Evolutionary conservation across 2,113 vertebrate species (phyloP).

Genomic region (Sialia sialis): DNA sequence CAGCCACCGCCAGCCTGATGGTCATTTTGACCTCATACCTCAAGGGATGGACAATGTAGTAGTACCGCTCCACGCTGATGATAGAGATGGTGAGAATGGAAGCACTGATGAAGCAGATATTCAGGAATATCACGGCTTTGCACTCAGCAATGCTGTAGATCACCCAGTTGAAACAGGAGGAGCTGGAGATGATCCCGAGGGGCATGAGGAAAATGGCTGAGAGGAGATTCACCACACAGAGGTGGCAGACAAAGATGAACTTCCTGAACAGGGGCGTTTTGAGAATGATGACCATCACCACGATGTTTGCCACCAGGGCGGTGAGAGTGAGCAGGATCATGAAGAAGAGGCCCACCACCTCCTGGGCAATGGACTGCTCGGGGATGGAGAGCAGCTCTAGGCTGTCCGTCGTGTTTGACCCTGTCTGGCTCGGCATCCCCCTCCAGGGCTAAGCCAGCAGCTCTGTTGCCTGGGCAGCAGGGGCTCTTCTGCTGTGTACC

Average conservation of each 20-base stretch:
- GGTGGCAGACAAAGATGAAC: conserved; percentile 87
- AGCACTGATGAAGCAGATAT: conserved; percentile 83
- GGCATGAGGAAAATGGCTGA: conserved; percentile 90
- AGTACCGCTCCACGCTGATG: conserved; percentile 91
- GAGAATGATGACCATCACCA: conserved; percentile 82
- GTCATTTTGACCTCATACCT: conserved; percentile 88
- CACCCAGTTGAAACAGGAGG: conserved; percentile 78
- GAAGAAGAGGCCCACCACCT: conserved; percentile 79
- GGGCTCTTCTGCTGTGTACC: background rate
- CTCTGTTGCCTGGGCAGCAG: background rate
- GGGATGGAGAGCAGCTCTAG: conserved; percentile 54
- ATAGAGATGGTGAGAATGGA: conserved; percentile 88
- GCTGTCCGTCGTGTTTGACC: conserved; percentile 56
- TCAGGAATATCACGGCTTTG: conserved; percentile 83
- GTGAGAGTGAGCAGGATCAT: conserved; percentile 84
- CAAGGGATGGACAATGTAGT: conserved; percentile 91
- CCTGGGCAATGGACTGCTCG: conserved; percentile 57
- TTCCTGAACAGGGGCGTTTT: conserved; percentile 86
- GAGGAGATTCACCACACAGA: conserved; percentile 88
- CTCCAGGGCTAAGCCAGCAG: background rate
- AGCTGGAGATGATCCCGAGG: conserved; percentile 84
- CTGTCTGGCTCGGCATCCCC: conserved; percentile 36
- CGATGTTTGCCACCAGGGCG: conserved; percentile 83
- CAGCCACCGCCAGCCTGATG: conserved; percentile 73
- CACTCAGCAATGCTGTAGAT: conserved; percentile 82